These are phyloP conservation scores for Hyles euphorbiae DNA, from an alignment of 1,140 invertebrate genomes.

Conservation along the genomic window DNA sequence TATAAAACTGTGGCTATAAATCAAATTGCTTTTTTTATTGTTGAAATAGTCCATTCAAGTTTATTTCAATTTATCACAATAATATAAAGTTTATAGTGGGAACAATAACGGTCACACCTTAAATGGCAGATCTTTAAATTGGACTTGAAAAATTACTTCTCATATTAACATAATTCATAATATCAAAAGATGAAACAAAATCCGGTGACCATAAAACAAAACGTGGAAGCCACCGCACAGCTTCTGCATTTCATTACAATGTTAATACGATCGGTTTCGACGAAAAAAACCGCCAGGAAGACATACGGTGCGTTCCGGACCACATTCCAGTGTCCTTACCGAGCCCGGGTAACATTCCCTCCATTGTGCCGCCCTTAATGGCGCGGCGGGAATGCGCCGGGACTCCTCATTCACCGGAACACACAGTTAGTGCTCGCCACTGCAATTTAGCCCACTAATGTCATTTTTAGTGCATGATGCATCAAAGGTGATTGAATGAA, in stretches of 20 bases:
- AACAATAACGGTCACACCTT: no score
- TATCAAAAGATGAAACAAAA: no score
- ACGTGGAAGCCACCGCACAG: no score
- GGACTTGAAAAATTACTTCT: no score
- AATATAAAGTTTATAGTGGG: no score
- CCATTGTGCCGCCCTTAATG: conserved; percentile 26
- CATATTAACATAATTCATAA: no score
- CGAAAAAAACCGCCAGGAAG: conserved; percentile 26
- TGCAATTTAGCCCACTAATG: conserved; percentile 6
- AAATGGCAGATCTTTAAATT: no score
- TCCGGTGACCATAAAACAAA: no score
- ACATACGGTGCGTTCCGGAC: conserved; percentile 38
- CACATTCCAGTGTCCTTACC: conserved; percentile 40
- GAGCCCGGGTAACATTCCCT: conserved; percentile 22
- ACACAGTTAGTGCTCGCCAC: background rate
- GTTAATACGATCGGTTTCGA: background rate
- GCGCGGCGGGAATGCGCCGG: conserved; percentile 37
- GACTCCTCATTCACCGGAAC: conserved; percentile 28
- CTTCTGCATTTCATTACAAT: background rate
- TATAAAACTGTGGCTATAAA: no score
- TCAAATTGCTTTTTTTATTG: no score
- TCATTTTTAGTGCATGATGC: conserved; percentile 16
- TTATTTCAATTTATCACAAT: no score
- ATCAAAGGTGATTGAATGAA: background rate
- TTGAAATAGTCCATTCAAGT: no score